phyloP scores from a whole-genome alignment of 2,113 vertebrate species.

The Sphyrna mokarran region DNA sequence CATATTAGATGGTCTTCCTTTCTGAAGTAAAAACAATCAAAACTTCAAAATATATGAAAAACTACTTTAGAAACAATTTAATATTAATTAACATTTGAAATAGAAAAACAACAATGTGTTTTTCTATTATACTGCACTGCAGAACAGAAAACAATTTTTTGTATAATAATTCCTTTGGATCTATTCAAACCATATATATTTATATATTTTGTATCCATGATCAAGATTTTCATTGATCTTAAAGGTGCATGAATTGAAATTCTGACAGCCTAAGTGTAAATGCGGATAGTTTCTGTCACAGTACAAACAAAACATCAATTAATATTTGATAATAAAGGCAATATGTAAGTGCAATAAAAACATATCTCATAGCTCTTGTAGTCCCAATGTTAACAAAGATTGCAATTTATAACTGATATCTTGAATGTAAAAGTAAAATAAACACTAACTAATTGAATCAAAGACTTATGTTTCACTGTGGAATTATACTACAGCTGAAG shows the following conservation, averaged over 20 bases:
- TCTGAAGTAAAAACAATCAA: conserved; percentile 63
- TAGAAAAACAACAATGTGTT: conserved; percentile 73
- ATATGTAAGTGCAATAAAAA: not conserved
- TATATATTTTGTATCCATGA: conserved; percentile 58
- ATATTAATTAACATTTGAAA: conserved; percentile 81
- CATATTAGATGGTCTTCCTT: conserved; percentile 57
- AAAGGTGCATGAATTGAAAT: conserved; percentile 61
- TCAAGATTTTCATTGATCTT: conserved; percentile 66
- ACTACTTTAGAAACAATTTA: conserved; percentile 74
- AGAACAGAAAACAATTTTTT: conserved; percentile 76
- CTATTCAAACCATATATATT: conserved; percentile 65
- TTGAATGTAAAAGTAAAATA: not conserved
- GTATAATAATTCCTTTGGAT: conserved; percentile 72
- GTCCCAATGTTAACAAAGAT: not conserved
- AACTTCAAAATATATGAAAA: conserved; percentile 67
- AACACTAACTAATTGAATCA: not conserved
- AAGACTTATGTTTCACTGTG: not conserved
- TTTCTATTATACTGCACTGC: conserved; percentile 73
- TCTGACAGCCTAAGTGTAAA: conserved; percentile 62
- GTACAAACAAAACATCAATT: conserved; percentile 6
- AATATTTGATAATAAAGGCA: not conserved
- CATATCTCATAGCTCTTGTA: not conserved
- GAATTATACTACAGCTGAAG: not conserved
- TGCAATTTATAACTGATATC: not conserved
- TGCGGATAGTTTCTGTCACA: conserved; percentile 27